Evolutionary conservation across 2,888 invertebrate species (phyloP).

Genomic region (Trichacis sp.): DNA sequence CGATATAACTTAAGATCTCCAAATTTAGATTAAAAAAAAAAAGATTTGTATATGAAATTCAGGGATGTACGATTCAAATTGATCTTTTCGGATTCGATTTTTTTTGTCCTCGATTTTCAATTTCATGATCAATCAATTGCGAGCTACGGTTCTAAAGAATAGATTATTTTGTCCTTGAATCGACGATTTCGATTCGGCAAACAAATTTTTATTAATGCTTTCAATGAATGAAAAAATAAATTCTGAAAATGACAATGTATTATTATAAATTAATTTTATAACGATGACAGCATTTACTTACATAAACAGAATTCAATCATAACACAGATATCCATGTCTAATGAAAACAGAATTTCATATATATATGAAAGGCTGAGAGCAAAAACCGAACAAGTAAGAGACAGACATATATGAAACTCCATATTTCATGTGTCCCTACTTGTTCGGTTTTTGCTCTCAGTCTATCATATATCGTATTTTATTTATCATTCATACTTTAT

Average conservation of each 20-base stretch:
- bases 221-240: not conserved
- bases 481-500: no score
- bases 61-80: not conserved
- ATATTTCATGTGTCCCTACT: no score
- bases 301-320: not conserved
- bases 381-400: no score
- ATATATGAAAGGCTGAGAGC: no score
- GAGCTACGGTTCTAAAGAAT: not conserved
- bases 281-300: not conserved
- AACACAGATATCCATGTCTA: not conserved
- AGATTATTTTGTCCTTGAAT: not conserved
- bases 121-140: not conserved
- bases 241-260: not conserved
- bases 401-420: no score
- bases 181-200: no score
- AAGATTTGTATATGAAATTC: not conserved
- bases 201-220: not conserved
- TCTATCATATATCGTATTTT: no score
- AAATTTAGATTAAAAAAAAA: not conserved
- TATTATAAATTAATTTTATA: not conserved
- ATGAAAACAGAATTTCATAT: not conserved
- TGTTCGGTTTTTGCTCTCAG: no score
- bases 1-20: not conserved
- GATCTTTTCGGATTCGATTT: not conserved
- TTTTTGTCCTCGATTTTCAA: not conserved